Evolutionary conservation across 2,797 vertebrate species (phyloP), one percentile per base, ranked within the genome.

Genomic region (Phoeniculus purpureus): DNA sequence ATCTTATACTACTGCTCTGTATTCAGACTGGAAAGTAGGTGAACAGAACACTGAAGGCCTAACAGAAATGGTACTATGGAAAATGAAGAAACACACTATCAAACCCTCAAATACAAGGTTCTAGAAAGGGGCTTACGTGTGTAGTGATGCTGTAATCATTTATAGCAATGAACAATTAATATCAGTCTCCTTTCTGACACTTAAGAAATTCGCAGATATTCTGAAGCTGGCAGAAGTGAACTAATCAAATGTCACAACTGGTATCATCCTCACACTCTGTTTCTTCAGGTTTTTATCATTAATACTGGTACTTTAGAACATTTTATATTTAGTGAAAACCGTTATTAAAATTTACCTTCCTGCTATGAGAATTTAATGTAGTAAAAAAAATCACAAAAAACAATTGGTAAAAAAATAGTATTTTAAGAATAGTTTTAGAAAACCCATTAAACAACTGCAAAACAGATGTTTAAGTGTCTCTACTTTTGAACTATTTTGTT

Each of bases 341-440:
- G 59, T 61, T 89, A 90, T 73, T 96, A 92, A 91, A 96, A 86
- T 92, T 94, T 87, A 80, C 92, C 54, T 84, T 94, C 92, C 72
- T 74, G 60, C 77, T 93, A 84, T 20, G 83, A 90, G 74, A 95
- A 94, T 93, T 94, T 96, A 89, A 60, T 60, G 90, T 94, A 95
- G 94, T 96, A 96, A 94, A 97, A 88, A 93, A 97, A 88, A 93
- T 76, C 7, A 92, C 81, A 83, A 91, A 92, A 96, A 93, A 94
- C 71, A 90, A 91, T 80, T 91, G 80, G 92, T 98, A 98, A 96
- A 98, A 97, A 97, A 97, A 98, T 97, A 97, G 81, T 84, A 90
- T 93, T 95, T 96, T 94, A 96, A 95, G 72, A 85, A 95, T 87
- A 94, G 85, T 96, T 96, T 97, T 97, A 97, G 96, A 97, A 98